Conservation (phyloP, 2,797 vertebrate genomes). For the Sebastes minor region DNA sequence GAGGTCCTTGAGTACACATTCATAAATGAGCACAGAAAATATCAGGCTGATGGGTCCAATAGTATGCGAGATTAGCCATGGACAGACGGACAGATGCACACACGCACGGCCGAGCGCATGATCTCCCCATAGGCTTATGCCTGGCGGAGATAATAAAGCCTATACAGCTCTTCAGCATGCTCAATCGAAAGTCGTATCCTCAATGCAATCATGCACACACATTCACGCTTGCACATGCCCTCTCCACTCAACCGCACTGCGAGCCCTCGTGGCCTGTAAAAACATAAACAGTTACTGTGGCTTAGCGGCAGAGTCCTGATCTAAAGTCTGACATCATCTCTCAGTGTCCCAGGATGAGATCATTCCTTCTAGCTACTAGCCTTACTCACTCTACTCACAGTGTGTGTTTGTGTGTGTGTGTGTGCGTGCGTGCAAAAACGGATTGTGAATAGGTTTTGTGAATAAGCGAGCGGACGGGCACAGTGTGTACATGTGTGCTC, state of each 20-base stretch:
- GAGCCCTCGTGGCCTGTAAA: slow-evolving; percentile 34
- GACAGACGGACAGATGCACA: not conserved
- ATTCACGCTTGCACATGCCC: not conserved
- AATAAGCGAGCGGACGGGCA: not conserved
- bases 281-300: slow-evolving; percentile 45
- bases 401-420: slow-evolving; percentile 1
- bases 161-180: not conserved
- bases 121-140: not conserved
- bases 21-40: not conserved
- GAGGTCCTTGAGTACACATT: not conserved
- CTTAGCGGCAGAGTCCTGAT: slow-evolving; percentile 28
- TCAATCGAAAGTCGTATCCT: not conserved
- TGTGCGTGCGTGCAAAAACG: not conserved
- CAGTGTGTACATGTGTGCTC: not conserved
- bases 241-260: not conserved
- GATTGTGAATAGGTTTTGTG: not conserved
- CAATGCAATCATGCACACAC: not conserved
- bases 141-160: not conserved
- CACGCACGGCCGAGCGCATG: not conserved
- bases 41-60: not conserved
- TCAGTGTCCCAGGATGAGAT: slow-evolving; percentile 68
- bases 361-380: slow-evolving; percentile 41
- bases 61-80: not conserved
- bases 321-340: slow-evolving; percentile 77
- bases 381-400: slow-evolving; percentile 38